Evolutionary conservation across 37 sponge, comb jelly and placozoan genomes (phyloP), one percentile per base, ranked within the genome.

Genomic region (Dysidea cf. avara): DNA sequence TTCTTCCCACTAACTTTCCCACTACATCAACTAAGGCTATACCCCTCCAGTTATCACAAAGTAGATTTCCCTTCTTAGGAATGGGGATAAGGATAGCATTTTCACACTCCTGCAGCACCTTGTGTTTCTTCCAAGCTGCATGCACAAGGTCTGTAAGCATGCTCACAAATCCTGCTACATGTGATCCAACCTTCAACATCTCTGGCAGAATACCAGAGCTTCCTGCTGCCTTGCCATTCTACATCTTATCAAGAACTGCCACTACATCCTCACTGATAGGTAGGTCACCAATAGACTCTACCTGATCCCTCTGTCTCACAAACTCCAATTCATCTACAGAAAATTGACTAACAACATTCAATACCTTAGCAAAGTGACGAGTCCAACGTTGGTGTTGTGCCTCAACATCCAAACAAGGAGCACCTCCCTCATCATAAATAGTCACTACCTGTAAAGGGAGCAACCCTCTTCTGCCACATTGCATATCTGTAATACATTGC

Each of bases 401-500:
- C 33, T 60, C 39, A 9, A 7, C 5, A 30, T 51, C 48, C 24
- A 54, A 30, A 37, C 77, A 76, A 2, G 1, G 14, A 30, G 43
- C 48, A 24, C 77, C 66, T 18, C 63, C 66, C 39, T 76, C 78
- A 55, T 67, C 57, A 1, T 36, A 55, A 1, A 77, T 29, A 0
- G 29, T 64, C 4, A 20, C 57, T 2, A 9, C 0, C 20, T 30
- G 66, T 33, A 66, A 17, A 54, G 78, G 78, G 30, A 67, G 68
- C 6, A 77, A 18, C 0, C 68, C 78, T 55, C 68, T 66, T 25
- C 59, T 66, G 3, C 58, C 78, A 33, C n/a, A n/a, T n/a, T n/a
- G n/a, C n/a, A n/a, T n/a, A n/a, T 67, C 78, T 29, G 68, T 66
- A 50, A 66, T 77, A 57, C 68, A 77, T 22, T 31, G 40, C 59